Evolutionary conservation across 23 tunicate genomes (phyloP).

Genomic region (Trididemnum nubilum): DNA sequence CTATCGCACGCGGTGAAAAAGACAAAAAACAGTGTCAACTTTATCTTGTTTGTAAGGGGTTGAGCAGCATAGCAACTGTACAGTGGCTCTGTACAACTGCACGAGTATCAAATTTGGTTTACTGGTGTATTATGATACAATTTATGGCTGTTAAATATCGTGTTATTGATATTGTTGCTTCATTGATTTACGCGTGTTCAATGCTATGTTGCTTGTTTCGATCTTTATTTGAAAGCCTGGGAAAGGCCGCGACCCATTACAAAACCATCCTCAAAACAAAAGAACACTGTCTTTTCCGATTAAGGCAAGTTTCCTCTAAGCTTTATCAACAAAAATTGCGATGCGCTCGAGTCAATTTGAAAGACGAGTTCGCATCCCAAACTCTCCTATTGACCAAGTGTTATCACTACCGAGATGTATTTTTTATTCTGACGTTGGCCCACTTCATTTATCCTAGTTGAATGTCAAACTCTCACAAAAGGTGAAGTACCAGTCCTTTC

Average conservation of each 20-base stretch:
- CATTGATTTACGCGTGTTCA: constrained; percentile 1
- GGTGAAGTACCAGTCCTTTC: neutral
- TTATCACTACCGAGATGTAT: neutral
- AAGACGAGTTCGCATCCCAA: neutral
- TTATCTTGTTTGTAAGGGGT: no score
- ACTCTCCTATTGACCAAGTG: no score
- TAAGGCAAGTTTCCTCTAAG: neutral
- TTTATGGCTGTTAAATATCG: constrained; percentile 12
- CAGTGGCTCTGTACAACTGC: no score
- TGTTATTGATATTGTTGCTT: constrained; percentile 17
- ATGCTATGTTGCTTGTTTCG: neutral
- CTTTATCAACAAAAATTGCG: neutral
- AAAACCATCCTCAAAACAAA: neutral
- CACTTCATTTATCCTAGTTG: neutral
- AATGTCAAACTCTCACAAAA: neutral
- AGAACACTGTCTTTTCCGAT: neutral
- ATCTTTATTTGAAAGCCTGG: neutral
- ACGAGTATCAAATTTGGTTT: neutral
- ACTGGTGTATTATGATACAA: neutral
- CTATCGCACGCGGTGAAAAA: no score
- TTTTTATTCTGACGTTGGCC: neutral
- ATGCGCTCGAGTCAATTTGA: constrained; percentile 5
- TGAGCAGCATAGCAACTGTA: no score
- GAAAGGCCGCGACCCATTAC: constrained; percentile 1
- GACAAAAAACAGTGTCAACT: no score